Evolutionary conservation across 37 sponge, comb jelly and placozoan species (phyloP).

Genomic region (Aplysina aerophoba): DNA sequence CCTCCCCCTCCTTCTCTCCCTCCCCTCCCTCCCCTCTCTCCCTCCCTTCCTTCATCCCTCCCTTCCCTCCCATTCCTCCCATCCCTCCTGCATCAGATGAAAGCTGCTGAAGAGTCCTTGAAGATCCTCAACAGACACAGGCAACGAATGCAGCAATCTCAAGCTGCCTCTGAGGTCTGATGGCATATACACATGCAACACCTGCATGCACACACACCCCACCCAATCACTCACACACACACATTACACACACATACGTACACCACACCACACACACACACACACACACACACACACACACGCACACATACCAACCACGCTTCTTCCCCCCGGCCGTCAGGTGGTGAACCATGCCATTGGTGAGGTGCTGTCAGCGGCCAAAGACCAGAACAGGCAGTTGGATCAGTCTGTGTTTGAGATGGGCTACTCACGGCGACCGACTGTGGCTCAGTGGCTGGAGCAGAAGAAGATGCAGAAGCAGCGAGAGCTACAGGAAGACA

Average conservation of each 20-base stretch:
- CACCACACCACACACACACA: background rate
- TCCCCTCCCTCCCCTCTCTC: no score
- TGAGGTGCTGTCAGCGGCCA: constrained; percentile 41
- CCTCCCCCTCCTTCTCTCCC: no score
- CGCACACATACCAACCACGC: background rate
- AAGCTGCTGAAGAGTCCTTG: constrained; percentile 40
- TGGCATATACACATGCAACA: background rate
- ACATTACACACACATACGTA: constrained; percentile 10
- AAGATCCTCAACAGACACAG: constrained; percentile 27
- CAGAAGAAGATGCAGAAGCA: constrained; percentile 72
- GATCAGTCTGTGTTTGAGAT: constrained; percentile 42
- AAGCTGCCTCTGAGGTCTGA: constrained; percentile 46
- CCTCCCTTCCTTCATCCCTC: no score
- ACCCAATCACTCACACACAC: constrained; percentile 1
- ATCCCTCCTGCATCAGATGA: background rate
- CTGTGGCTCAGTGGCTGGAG: constrained; percentile 86
- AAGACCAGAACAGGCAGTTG: constrained; percentile 55
- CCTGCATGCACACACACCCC: background rate
- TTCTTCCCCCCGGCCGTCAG: constrained; percentile 3
- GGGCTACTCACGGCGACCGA: constrained; percentile 64
- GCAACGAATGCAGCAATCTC: constrained; percentile 40
- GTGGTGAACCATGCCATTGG: constrained; percentile 47
- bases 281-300: background rate
- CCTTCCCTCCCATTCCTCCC: no score
- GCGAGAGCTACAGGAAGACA: constrained; percentile 57